Percentiles rank a stretch among this genome's conserved stretches.
Evolutionary conservation across 2,888 invertebrate species (phyloP).

Genomic region (Acanthoscelides obtectus): DNA sequence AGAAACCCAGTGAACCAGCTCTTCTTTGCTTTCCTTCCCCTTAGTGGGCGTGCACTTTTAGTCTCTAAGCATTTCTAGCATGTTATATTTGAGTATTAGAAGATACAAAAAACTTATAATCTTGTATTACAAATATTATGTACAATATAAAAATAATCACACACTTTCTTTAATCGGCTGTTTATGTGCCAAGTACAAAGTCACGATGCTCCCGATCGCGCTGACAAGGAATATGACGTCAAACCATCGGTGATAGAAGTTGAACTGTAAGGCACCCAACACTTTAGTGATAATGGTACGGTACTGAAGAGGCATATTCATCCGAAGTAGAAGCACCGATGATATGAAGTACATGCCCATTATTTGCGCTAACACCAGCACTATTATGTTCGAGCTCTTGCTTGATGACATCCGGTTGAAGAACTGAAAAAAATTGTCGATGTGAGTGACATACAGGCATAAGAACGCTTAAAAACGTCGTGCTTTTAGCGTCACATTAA

Average conservation of each 20-base stretch:
- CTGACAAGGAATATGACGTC: slow-evolving; percentile 98
- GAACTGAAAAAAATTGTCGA: slow-evolving; percentile 72
- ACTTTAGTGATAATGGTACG: slow-evolving; percentile 89
- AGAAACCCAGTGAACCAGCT: no score
- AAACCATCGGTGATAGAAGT: slow-evolving; percentile 99
- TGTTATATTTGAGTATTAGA: background rate
- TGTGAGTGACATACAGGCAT: background rate
- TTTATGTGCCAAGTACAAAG: slow-evolving; percentile 93
- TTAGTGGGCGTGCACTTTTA: no score
- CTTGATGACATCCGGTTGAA: slow-evolving; percentile 99
- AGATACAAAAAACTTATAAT: background rate
- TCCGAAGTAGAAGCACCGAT: slow-evolving; percentile 92
- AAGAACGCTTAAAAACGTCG: no score
- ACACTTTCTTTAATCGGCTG: slow-evolving; percentile 42
- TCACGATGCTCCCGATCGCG: slow-evolving; percentile 91
- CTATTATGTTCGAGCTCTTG: slow-evolving; percentile 97
- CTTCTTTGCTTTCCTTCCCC: no score
- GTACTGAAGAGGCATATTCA: slow-evolving; percentile 99
- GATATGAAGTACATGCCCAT: slow-evolving; percentile 99
- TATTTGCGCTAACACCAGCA: slow-evolving; percentile 92
- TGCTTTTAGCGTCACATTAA: no score
- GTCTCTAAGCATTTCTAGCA: no score
- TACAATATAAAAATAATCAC: slow-evolving; percentile 9
- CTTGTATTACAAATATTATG: background rate
- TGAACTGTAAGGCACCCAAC: slow-evolving; percentile 94